Percentiles rank a stretch among this genome's conserved stretches.
Evolutionary conservation across 2,888 invertebrate species (phyloP).

Genomic region (Lithodes maja): DNA sequence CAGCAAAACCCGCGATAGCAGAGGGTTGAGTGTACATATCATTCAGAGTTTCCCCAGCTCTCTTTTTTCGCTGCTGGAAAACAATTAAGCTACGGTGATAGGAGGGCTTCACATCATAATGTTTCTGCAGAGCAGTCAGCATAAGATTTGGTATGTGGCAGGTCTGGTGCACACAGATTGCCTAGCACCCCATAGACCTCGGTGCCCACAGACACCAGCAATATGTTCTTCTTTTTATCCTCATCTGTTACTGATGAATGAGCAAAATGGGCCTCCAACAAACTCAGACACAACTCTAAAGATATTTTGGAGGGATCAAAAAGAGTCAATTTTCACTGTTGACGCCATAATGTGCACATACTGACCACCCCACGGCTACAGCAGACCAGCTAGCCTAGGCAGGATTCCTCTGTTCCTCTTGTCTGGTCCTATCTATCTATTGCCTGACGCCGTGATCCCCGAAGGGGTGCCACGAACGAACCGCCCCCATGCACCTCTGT

Average conservation of each 20-base stretch:
- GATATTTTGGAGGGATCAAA: slow-evolving; percentile 1
- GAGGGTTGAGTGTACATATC: not conserved
- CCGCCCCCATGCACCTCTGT: no score
- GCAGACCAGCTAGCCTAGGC: no score
- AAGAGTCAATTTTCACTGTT: slow-evolving; percentile 4
- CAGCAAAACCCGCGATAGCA: no score
- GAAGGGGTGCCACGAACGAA: no score
- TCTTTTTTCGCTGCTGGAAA: slow-evolving; percentile 25
- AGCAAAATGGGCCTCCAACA: slow-evolving; percentile 17
- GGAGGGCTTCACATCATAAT: slow-evolving; percentile 29
- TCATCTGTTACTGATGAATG: not conserved
- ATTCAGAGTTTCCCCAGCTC: slow-evolving; percentile 9
- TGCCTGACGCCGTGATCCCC: no score
- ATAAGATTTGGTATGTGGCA: slow-evolving; percentile 9
- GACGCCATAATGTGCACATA: not conserved
- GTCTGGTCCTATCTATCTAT: no score
- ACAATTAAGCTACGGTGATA: slow-evolving; percentile 8
- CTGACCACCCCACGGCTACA: no score
- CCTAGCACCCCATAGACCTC: not conserved
- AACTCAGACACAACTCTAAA: slow-evolving; percentile 1
- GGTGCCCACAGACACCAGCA: not conserved
- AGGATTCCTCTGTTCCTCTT: no score
- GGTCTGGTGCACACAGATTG: not conserved
- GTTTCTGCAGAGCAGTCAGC: slow-evolving; percentile 10
- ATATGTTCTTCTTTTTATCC: not conserved